phyloP scores from a whole-genome alignment of 2,113 vertebrate species.

The Malurus melanocephalus region DNA sequence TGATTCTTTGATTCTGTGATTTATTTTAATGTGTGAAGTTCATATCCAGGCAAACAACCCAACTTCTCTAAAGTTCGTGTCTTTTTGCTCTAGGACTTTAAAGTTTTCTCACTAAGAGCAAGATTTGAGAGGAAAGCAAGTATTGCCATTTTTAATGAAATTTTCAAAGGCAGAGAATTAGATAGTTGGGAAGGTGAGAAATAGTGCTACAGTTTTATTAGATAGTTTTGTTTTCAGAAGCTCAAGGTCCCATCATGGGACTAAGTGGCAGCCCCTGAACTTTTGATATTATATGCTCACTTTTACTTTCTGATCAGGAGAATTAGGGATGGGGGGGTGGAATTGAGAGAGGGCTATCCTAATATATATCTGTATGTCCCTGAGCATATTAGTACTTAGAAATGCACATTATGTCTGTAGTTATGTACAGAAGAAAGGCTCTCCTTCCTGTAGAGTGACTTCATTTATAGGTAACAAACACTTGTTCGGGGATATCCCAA shows the following conservation, averaged over 20 bases:
- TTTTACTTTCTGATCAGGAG: neutral
- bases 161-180: neutral
- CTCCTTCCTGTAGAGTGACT: neutral
- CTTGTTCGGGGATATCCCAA: rapidly evolving
- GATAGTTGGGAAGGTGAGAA: neutral
- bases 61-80: neutral
- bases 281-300: neutral
- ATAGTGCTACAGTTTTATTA: neutral
- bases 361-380: rapidly evolving
- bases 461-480: neutral
- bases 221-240: neutral
- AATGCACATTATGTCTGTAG: neutral
- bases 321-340: neutral
- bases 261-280: neutral
- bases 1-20: neutral
- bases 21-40: neutral
- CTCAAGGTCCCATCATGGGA: rapidly evolving
- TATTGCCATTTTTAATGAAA: neutral
- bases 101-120: neutral
- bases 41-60: neutral
- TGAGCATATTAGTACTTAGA: neutral
- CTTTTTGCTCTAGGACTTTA: neutral
- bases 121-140: neutral
- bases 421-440: neutral
- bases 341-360: neutral